A percentile compares a stretch with the other conserved stretches of the same genome.
These are phyloP conservation scores for Rallus crepitans DNA, from an alignment of 2,797 vertebrate species.

Conservation along the genomic window DNA sequence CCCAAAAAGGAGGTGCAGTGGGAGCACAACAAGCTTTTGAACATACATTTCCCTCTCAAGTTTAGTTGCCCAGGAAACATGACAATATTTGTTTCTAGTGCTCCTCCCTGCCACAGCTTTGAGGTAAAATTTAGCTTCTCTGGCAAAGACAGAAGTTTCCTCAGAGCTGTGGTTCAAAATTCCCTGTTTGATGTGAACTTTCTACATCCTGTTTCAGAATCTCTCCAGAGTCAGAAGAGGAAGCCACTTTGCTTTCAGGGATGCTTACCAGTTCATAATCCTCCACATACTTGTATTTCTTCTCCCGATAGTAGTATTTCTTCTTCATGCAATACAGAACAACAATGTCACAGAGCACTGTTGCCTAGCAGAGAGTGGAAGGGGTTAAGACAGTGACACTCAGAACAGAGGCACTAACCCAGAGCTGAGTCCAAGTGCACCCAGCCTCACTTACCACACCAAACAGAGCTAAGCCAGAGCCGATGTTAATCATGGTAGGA, in stretches of 20 bases:
- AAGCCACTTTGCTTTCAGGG: background rate
- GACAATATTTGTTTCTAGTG: conserved; percentile 28
- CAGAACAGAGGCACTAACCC: background rate
- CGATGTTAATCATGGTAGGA: conserved; percentile 92
- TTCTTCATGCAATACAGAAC: conserved; percentile 86
- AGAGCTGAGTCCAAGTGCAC: background rate
- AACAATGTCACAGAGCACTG: conserved; percentile 84
- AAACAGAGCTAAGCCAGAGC: conserved; percentile 87
- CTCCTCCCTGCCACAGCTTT: conserved; percentile 16
- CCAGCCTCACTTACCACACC: conserved; percentile 85
- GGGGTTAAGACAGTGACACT: background rate
- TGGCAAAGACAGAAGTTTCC: background rate
- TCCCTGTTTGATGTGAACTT: background rate
- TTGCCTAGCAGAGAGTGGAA: conserved; percentile 78
- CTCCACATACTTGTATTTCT: conserved; percentile 85
- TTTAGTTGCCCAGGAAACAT: conserved; percentile 40
- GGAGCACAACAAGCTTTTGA: background rate
- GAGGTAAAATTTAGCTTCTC: conserved; percentile 46
- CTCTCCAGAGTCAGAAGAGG: background rate
- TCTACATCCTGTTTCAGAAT: background rate
- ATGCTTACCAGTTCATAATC: conserved; percentile 82
- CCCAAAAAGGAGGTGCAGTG: conserved; percentile 2
- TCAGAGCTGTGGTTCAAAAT: background rate
- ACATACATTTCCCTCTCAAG: background rate
- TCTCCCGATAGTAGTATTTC: conserved; percentile 81